A percentile compares a stretch with the other conserved stretches of the same genome.
Evolutionary conservation across 2,797 vertebrate species (phyloP).

Genomic region (Manis javanica): DNA sequence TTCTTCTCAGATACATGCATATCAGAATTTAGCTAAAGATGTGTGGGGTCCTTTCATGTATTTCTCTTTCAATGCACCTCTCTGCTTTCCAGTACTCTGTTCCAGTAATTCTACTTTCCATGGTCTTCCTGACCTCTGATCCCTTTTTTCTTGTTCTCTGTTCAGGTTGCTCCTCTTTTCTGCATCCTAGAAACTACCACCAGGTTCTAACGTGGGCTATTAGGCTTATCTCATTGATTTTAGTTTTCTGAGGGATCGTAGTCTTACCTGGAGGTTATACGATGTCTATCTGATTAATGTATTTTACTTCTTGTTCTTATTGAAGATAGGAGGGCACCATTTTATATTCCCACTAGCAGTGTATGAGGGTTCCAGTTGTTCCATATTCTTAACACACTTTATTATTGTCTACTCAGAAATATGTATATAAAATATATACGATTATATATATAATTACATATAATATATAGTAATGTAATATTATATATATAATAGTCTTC

Average conservation of each 20-base stretch:
- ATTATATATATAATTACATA: too few relatives aligned
- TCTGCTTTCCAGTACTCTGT: background rate
- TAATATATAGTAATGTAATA: too few relatives aligned
- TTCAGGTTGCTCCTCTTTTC: background rate
- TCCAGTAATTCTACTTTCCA: background rate
- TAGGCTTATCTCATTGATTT: background rate
- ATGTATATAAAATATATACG: too few relatives aligned
- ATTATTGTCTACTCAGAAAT: background rate
- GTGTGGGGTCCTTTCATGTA: background rate
- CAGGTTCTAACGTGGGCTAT: background rate
- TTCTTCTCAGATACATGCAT: background rate
- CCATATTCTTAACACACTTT: background rate
- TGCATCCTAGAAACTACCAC: background rate
- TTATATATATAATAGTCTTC: too few relatives aligned
- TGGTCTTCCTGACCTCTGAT: background rate
- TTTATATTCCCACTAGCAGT: background rate
- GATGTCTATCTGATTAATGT: background rate
- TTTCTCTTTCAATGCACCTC: background rate
- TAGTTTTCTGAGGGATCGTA: background rate
- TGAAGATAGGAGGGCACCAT: background rate
- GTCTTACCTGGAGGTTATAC: background rate
- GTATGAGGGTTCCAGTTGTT: background rate
- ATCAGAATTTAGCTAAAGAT: background rate
- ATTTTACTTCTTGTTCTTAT: background rate
- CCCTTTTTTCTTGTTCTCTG: background rate